These are phyloP conservation scores for Nestor notabilis DNA, from an alignment of 2,113 vertebrate species.

Conservation along the genomic window DNA sequence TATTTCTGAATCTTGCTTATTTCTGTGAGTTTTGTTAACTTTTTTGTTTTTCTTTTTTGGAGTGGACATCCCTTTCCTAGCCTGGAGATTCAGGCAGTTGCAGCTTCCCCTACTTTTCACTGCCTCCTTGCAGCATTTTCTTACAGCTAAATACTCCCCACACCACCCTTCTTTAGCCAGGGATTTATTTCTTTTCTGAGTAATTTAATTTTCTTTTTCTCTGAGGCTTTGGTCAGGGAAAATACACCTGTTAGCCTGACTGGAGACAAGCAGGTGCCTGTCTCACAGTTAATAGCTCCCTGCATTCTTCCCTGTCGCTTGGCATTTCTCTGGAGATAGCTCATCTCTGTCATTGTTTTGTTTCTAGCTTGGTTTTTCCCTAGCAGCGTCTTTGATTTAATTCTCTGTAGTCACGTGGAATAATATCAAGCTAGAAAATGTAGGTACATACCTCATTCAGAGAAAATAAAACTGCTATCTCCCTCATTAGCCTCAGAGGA, in stretches of 20 bases:
- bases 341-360: neutral
- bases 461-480: neutral
- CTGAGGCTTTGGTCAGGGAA: neutral
- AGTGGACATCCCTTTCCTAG: neutral
- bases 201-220: neutral
- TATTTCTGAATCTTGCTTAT: constrained; percentile 7
- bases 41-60: neutral
- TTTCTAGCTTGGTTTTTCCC: neutral
- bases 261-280: neutral
- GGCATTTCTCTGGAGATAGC: neutral
- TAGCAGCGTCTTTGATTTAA: constrained; percentile 25
- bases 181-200: neutral
- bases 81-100: neutral
- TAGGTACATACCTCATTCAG: neutral
- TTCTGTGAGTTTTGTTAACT: constrained; percentile 17
- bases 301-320: neutral
- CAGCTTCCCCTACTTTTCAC: neutral
- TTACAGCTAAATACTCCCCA: neutral
- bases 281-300: neutral
- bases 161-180: neutral
- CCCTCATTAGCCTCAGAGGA: constrained; percentile 18
- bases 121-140: neutral
- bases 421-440: constrained; percentile 11
- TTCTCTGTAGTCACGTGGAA: neutral
- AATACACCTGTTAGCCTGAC: neutral